Conservation (phyloP, 2,797 vertebrate species). For the Perodicticus potto region DNA sequence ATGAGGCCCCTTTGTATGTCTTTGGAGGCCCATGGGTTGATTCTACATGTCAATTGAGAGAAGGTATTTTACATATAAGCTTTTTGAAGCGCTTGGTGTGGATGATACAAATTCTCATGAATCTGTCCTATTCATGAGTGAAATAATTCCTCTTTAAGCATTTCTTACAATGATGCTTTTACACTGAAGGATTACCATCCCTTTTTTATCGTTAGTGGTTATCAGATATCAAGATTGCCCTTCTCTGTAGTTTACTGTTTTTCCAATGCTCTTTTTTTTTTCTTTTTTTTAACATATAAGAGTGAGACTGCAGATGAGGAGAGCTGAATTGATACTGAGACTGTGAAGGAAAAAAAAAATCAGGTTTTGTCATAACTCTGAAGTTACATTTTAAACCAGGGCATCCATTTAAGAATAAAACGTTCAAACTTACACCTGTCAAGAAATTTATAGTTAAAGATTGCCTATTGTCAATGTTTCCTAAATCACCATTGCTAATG, state of each 20-base stretch:
- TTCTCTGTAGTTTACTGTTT: background rate
- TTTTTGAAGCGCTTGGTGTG: constrained; percentile 67
- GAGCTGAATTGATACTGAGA: background rate
- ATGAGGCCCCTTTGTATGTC: constrained; percentile 16
- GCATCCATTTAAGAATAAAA: constrained; percentile 37
- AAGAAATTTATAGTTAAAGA: background rate
- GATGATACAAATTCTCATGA: constrained; percentile 51
- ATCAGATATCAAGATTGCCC: constrained; percentile 7
- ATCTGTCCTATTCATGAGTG: constrained; percentile 1
- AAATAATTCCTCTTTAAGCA: constrained; percentile 34
- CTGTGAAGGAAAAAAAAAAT: background rate
- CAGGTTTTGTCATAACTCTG: background rate
- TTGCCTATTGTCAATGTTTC: background rate
- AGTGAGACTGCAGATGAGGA: constrained; percentile 1
- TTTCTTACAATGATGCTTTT: constrained; percentile 51
- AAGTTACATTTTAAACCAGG: constrained; percentile 3
- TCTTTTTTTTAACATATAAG: background rate
- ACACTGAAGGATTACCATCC: background rate
- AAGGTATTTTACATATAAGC: constrained; percentile 55
- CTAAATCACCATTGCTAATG: background rate
- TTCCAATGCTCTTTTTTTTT: background rate
- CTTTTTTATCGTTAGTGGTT: background rate
- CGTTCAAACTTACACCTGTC: background rate
- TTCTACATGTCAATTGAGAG: constrained; percentile 61
- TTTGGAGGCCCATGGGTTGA: background rate